Evolutionary conservation across 2,113 vertebrate species (phyloP).

Genomic region (Agelaius tricolor): DNA sequence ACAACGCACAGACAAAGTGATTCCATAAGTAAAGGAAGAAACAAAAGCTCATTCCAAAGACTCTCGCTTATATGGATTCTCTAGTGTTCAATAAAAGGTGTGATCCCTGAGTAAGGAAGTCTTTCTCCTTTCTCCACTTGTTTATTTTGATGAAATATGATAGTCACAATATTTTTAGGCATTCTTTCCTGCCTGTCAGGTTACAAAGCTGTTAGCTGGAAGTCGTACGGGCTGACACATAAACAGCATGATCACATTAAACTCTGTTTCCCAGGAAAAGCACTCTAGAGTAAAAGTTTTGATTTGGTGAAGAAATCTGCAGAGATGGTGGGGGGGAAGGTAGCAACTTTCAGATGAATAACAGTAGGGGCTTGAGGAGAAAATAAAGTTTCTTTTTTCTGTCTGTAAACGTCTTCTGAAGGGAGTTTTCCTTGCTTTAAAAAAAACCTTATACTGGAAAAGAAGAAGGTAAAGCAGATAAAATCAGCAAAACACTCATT

Average conservation of each 20-base stretch:
- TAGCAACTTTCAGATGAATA: background rate
- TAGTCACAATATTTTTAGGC: constrained; percentile 47
- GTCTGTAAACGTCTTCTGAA: background rate
- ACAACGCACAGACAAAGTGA: constrained; percentile 12
- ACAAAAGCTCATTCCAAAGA: constrained; percentile 14
- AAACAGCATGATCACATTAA: constrained; percentile 42
- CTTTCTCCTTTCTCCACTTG: constrained; percentile 57
- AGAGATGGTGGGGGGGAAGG: background rate
- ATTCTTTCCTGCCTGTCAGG: constrained; percentile 40
- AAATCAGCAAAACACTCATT: background rate
- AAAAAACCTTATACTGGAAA: background rate
- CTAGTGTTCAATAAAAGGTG: constrained; percentile 63
- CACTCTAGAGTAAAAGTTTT: constrained; percentile 4
- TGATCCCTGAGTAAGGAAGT: constrained; percentile 38
- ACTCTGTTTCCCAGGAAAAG: background rate
- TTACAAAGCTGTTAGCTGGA: constrained; percentile 43
- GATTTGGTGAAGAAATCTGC: constrained; percentile 23
- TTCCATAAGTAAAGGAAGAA: constrained; percentile 43
- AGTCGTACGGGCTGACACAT: background rate
- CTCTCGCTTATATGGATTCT: background rate
- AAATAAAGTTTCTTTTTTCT: background rate
- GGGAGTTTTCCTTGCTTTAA: background rate
- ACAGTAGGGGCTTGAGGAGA: background rate
- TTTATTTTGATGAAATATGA: constrained; percentile 68
- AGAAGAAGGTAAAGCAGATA: background rate